These are phyloP conservation scores for Archocentrus centrarchus DNA, from an alignment of 2,113 vertebrate species.

Conservation along the genomic window DNA sequence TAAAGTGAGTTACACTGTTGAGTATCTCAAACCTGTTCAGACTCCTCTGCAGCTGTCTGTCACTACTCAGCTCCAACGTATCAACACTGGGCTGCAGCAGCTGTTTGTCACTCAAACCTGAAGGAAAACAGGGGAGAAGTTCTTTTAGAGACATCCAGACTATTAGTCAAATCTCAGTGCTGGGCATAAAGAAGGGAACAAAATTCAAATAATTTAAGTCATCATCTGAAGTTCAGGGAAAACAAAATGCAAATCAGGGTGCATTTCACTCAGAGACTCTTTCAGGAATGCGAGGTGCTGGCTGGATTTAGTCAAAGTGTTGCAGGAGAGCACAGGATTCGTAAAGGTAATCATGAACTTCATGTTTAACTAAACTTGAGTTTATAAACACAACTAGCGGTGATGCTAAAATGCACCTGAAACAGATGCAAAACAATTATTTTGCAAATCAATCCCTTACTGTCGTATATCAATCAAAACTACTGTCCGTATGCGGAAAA, in stretches of 20 bases:
- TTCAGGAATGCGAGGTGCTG: not conserved
- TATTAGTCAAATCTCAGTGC: not conserved
- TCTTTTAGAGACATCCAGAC: not conserved
- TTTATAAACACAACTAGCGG: not conserved
- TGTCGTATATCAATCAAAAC: too few relatives aligned
- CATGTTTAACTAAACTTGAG: not conserved
- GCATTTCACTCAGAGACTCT: not conserved
- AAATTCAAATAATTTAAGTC: not conserved
- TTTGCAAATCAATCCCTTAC: too few relatives aligned
- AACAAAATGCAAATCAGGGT: not conserved
- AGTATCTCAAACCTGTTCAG: slow-evolving; percentile 74
- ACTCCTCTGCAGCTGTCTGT: slow-evolving; percentile 65
- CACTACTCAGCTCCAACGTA: slow-evolving; percentile 48
- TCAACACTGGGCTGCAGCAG: slow-evolving; percentile 66
- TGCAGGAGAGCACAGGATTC: not conserved
- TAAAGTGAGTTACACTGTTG: not conserved
- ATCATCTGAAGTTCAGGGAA: not conserved
- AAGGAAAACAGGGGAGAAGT: not conserved
- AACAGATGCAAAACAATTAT: not conserved
- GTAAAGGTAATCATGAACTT: not conserved
- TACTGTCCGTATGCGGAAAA: too few relatives aligned
- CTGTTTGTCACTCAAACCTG: slow-evolving; percentile 77
- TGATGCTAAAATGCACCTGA: not conserved
- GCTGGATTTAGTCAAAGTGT: not conserved
- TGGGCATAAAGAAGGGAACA: not conserved